phyloP scores from a whole-genome alignment of 1,140 invertebrate genomes.

The Hyphantria cunea region DNA sequence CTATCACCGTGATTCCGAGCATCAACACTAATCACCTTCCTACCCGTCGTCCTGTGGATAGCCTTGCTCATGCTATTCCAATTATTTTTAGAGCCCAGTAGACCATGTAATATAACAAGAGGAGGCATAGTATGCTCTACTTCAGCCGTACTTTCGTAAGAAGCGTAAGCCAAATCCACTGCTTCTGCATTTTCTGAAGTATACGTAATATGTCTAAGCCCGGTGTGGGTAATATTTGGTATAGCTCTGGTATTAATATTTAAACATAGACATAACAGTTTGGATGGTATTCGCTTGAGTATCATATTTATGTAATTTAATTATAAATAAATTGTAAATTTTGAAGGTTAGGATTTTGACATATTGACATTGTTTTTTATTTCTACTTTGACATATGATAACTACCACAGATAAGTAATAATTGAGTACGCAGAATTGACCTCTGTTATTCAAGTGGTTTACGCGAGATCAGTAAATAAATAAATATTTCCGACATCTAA shows the following conservation, averaged over 20 bases:
- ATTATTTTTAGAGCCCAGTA: constrained; percentile 93
- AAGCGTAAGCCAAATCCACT: constrained; percentile 73
- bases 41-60: constrained; percentile 86
- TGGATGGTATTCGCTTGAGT: constrained; percentile 41
- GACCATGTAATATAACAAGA: constrained; percentile 93
- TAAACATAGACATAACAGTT: constrained; percentile 35
- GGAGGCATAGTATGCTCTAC: constrained; percentile 77
- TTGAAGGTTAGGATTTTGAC: too few relatives aligned
- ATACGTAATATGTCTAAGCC: constrained; percentile 33
- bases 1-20: constrained; percentile 97
- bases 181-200: constrained; percentile 58
- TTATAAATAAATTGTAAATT: neutral
- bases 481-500: too few relatives aligned
- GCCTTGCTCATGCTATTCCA: constrained; percentile 92
- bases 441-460: too few relatives aligned
- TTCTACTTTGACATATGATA: too few relatives aligned
- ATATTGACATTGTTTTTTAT: too few relatives aligned
- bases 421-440: too few relatives aligned
- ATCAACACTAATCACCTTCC: constrained; percentile 92
- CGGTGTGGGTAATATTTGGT: constrained; percentile 16
- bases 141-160: constrained; percentile 67
- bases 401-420: too few relatives aligned
- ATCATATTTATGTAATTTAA: constrained; percentile 67
- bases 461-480: too few relatives aligned
- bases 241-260: constrained; percentile 35